Evolutionary conservation across 2,113 vertebrate species (phyloP).

Genomic region (Atractosteus spatula): DNA sequence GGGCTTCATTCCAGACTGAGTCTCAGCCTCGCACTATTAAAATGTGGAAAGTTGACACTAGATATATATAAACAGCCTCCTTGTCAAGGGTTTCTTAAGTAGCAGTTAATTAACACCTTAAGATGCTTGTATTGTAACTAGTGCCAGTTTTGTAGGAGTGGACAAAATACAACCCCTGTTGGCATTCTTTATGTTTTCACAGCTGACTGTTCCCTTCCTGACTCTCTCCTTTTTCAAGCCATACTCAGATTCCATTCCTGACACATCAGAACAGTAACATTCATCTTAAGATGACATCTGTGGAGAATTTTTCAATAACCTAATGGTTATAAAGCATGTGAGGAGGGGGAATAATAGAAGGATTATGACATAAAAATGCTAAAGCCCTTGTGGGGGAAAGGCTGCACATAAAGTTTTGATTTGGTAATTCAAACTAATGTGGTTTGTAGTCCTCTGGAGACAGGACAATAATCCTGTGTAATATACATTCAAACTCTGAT

Average conservation of each 20-base stretch:
- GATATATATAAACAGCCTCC: neutral
- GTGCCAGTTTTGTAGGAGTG: constrained; percentile 52
- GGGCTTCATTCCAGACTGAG: neutral
- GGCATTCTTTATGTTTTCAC: constrained; percentile 69
- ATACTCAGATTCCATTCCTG: constrained; percentile 77
- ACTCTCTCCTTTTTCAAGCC: constrained; percentile 71
- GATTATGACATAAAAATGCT: constrained; percentile 84
- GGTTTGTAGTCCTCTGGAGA: constrained; percentile 78
- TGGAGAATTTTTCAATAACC: constrained; percentile 81
- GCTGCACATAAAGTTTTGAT: constrained; percentile 72
- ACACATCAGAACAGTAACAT: constrained; percentile 73
- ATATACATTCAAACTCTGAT: constrained; percentile 75
- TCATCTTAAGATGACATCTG: constrained; percentile 86
- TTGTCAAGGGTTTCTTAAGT: constrained; percentile 21
- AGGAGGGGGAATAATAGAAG: constrained; percentile 57
- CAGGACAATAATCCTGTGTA: constrained; percentile 70
- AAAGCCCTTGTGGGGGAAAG: constrained; percentile 67
- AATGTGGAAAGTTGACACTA: neutral
- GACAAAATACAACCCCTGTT: constrained; percentile 59
- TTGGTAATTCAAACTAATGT: constrained; percentile 78
- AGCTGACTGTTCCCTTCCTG: constrained; percentile 71
- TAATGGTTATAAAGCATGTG: constrained; percentile 73
- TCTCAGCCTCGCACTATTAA: neutral
- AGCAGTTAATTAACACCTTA: constrained; percentile 46
- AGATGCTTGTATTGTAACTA: constrained; percentile 42